Percentiles rank a stretch among this genome's conserved stretches.
phyloP scores from a whole-genome alignment of 2,797 vertebrate genomes.

The Sardinella longiceps region DNA sequence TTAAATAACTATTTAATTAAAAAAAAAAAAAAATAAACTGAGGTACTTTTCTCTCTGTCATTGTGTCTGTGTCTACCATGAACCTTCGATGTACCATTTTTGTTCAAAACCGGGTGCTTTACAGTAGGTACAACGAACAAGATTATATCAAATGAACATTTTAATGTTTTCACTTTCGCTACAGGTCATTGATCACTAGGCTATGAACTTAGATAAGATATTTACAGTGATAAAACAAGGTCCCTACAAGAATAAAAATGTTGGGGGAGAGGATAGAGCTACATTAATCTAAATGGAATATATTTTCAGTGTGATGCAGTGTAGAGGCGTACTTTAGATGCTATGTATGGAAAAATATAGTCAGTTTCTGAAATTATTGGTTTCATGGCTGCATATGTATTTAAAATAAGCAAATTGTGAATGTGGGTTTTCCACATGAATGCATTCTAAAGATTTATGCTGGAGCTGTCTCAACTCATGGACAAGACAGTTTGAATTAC shows the following conservation, averaged over 20 bases:
- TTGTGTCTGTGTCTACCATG: background rate
- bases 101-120: background rate
- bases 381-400: background rate
- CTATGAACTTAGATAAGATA: conserved; percentile 2
- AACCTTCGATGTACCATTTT: background rate
- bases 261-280: background rate
- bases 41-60: too few relatives aligned
- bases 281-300: background rate
- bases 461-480: too few relatives aligned
- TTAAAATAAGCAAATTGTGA: background rate
- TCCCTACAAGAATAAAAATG: background rate
- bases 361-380: too few relatives aligned
- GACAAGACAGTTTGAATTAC: too few relatives aligned
- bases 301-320: background rate
- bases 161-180: too few relatives aligned
- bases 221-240: background rate
- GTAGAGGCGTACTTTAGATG: background rate
- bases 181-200: background rate
- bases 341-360: background rate
- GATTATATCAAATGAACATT: conserved; percentile 8
- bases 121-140: background rate
- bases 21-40: too few relatives aligned
- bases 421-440: too few relatives aligned
- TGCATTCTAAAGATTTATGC: too few relatives aligned
- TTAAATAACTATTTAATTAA: too few relatives aligned